Base-by-base conservation (phyloP, 2,797 vertebrate species). In the Benthosema pterotum region DNA sequence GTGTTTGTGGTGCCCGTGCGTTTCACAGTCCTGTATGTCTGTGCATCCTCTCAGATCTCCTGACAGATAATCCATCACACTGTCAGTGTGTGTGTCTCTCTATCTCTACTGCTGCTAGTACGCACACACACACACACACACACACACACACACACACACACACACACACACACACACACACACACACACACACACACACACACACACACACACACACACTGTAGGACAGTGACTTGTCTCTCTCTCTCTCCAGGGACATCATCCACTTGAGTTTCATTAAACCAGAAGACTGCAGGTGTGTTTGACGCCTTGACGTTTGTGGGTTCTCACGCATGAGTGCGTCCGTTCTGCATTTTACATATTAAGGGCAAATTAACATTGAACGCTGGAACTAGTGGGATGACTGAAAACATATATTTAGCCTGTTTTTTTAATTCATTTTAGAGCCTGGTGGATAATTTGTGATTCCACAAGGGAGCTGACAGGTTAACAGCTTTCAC, bases 21-120 rank as follows among this genome's bases (percentile, higher is more conserved):
- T 78, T 67, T 72, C 49, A 51, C 52, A 60, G 71, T 93, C 87
- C 82, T 76, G 85, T 72, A 6, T 60, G 87, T 83, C 82, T 69
- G 85, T 86, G 79, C 71, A 74, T 88, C 75, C 77, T 90, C 85
- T 83, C 84, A 86, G 83, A 87, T 88, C 84, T 69, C 52, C 85
- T 89, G 91, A 91, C 90, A 87, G 72, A 86, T 89, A 90, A 93
- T 95, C 90, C 87, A 91, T 93, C 92, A 94, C 83, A 82, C 74
- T 90, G 92, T 93, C 84, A 90, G 77, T 80, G 85, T 63, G 79
- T 25, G 22, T 25, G 22, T 25, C 77, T 85, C 87, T 83, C 61
- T 38, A 38, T 8, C 28, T 32, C 28, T 32, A 7, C 28, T 7
- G 28, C 28, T 7, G 28, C 28, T 32, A 32, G 1, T 32, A 5